Conservation (phyloP, 2,113 vertebrate species). For the Colossoma macropomum region DNA sequence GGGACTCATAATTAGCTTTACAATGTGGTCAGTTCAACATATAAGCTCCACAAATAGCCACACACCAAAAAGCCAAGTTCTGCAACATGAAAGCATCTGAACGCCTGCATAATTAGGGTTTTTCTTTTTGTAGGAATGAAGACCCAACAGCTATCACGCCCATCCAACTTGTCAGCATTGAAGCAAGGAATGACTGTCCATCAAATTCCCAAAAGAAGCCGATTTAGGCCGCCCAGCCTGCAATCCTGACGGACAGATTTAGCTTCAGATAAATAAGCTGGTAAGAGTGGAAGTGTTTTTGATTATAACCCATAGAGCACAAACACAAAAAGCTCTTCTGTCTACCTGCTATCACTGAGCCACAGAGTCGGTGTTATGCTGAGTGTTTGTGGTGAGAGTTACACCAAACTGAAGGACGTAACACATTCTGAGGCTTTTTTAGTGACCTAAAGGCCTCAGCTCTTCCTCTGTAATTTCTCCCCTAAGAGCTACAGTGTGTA, state of each 20-base stretch:
- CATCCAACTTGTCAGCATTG: conserved; percentile 8
- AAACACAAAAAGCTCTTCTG: background rate
- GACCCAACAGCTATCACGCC: background rate
- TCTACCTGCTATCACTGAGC: background rate
- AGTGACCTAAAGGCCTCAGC: conserved; percentile 14
- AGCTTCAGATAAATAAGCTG: conserved; percentile 19
- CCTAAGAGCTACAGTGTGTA: conserved; percentile 5
- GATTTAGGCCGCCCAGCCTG: conserved; percentile 18
- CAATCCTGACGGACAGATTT: conserved; percentile 11
- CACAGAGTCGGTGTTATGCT: background rate
- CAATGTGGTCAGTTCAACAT: conserved; percentile 32
- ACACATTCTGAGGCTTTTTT: background rate
- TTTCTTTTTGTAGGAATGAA: background rate
- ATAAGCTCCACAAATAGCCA: conserved; percentile 39
- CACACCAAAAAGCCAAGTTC: conserved; percentile 15
- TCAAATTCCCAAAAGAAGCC: conserved; percentile 25
- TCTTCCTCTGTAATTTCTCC: conserved; percentile 38
- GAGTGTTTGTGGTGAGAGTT: background rate
- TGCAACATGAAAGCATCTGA: conserved; percentile 36
- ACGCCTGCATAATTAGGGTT: conserved; percentile 15
- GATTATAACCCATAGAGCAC: background rate
- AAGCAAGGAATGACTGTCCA: conserved; percentile 14
- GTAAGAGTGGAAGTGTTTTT: background rate
- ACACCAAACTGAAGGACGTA: too few relatives aligned
- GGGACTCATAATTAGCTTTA: conserved; percentile 31